phyloP scores from a whole-genome alignment of 2,888 invertebrate species.

The Monopis laevigella region DNA sequence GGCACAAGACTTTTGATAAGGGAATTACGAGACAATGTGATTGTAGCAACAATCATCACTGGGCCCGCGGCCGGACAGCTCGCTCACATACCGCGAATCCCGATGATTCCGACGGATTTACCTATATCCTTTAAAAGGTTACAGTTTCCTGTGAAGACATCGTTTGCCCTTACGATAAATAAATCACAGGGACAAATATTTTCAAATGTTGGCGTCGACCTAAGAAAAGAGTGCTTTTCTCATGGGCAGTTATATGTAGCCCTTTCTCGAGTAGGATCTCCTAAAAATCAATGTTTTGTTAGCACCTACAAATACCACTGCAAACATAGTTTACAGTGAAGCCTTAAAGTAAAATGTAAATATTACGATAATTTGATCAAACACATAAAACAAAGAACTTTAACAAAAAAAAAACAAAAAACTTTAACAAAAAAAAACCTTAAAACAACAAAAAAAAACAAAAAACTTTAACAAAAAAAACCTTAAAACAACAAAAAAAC shows the following conservation, averaged over 20 bases:
- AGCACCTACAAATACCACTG: too few species aligned
- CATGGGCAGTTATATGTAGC: background rate
- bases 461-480: too few species aligned
- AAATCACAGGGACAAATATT: background rate
- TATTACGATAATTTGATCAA: too few species aligned
- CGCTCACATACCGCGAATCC: conserved; percentile 20
- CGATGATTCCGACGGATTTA: conserved; percentile 19
- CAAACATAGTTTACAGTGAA: too few species aligned
- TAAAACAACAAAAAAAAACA: too few species aligned
- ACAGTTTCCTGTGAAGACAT: background rate
- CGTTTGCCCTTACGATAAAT: background rate
- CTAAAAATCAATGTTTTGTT: too few species aligned
- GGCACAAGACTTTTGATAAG: conserved; percentile 16
- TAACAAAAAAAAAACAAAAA: too few species aligned
- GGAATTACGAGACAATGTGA: conserved; percentile 17
- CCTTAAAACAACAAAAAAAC: too few species aligned
- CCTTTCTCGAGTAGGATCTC: too few species aligned
- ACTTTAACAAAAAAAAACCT: too few species aligned
- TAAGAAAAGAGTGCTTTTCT: background rate
- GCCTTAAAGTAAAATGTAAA: too few species aligned
- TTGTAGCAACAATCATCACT: conserved; percentile 19
- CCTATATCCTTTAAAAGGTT: conserved; percentile 11
- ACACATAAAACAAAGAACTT: too few species aligned
- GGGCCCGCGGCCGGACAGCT: conserved; percentile 17
- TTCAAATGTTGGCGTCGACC: background rate